phyloP scores from a whole-genome alignment of 2,797 vertebrate genomes.

The Galago senegalensis region DNA sequence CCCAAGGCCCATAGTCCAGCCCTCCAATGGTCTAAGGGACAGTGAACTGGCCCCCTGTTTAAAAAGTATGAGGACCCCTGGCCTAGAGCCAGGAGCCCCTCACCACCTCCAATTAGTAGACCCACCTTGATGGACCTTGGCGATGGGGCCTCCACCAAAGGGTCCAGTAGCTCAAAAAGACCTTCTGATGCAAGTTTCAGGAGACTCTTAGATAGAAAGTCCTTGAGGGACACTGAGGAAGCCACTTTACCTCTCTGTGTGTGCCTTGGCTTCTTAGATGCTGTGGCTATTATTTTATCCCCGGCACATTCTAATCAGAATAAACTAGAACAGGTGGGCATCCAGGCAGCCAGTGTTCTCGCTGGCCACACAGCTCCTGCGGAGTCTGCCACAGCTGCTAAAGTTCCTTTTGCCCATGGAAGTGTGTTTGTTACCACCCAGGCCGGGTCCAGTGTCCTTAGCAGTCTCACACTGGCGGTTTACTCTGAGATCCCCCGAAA shows the following conservation, averaged over 20 bases:
- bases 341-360: rapidly evolving
- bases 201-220: neutral
- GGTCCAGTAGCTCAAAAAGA: no score
- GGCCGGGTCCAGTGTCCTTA: neutral
- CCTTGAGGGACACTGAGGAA: rapidly evolving
- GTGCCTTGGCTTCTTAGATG: neutral
- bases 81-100: neutral
- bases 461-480: neutral
- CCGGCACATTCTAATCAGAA: neutral
- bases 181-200: rapidly evolving
- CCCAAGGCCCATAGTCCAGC: no score
- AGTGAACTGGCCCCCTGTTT: no score
- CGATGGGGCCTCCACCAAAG: neutral
- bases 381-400: neutral
- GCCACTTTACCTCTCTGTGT: neutral
- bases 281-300: neutral
- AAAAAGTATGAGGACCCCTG: no score
- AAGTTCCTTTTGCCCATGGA: neutral
- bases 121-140: rapidly evolving
- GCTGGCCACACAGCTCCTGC: neutral
- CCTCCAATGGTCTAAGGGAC: no score
- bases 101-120: rapidly evolving
- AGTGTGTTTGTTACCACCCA: neutral
- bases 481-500: neutral
- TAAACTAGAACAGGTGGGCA: rapidly evolving